Evolutionary conservation across 2,797 vertebrate genomes (phyloP), one percentile per base, ranked within the genome.

Genomic region (Echiichthys vipera): DNA sequence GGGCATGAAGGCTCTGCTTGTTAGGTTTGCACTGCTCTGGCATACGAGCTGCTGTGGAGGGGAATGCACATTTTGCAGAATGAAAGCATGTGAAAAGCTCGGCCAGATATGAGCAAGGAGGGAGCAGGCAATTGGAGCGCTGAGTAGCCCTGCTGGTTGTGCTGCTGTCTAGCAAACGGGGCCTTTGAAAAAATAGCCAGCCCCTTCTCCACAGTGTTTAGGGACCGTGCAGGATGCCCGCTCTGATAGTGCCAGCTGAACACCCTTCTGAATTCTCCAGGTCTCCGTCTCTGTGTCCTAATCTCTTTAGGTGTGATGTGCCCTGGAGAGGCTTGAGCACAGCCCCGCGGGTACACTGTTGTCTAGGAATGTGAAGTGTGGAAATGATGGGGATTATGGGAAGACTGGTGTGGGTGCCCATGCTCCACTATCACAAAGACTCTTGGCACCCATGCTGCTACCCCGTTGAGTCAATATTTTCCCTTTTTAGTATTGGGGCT

Each of bases 281-380:
- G 94, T 95, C 94, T 95, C 92, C 93, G 93, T 95, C 91, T 95
- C 93, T 91, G 90, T 92, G 91, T 92, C 92, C 92, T 95, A 95
- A 95, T 95, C 95, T 94, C 92, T 94, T 95, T 95, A 95, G 94
- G 94, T 95, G 94, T 94, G 94, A 91, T 93, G 92, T 92, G 90
- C 94, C 93, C 93, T 84, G 83, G 91, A 94, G 94, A 91, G 89
- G 90, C 93, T 94, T 89, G 94, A 92, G 93, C 90, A 81, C 90
- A 89, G 91, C 92, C 95, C 92, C 40, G 79, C 80, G 90, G 95
- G 93, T 91, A 94, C 71, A 64, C 94, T 94, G 94, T 95, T 95
- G 94, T 95, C 93, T 95, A 94, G 94, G 94, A 95, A 95, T 95
- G 93, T 92, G 91, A 89, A 95, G 93, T 94, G 94, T 95, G 94